Evolutionary conservation across 2,888 invertebrate species (phyloP).

Genomic region (Caenorhabditis japonica): DNA sequence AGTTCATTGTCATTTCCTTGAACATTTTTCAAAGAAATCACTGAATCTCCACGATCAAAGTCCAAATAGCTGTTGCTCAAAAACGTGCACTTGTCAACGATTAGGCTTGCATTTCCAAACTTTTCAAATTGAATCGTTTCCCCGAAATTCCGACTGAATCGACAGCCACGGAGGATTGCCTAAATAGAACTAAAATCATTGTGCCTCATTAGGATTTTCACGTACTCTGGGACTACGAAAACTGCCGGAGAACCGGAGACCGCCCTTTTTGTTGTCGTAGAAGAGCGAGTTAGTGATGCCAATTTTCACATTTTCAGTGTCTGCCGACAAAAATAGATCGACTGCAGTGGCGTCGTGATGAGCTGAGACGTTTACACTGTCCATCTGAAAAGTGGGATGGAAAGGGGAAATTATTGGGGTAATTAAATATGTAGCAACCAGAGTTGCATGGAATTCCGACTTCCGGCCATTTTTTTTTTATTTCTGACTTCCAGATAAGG

Average conservation of each 20-base stretch:
- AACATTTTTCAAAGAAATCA: constrained; percentile 24
- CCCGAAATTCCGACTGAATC: constrained; percentile 52
- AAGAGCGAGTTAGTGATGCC: constrained; percentile 32
- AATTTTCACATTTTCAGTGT: constrained; percentile 12
- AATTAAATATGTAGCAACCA: too few species aligned
- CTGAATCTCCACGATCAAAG: constrained; percentile 44
- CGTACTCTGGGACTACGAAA: constrained; percentile 21
- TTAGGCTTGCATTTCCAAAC: constrained; percentile 19
- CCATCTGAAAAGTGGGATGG: constrained; percentile 44
- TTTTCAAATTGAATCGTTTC: constrained; percentile 20
- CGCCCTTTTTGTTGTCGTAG: constrained; percentile 52
- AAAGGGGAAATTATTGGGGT: too few species aligned
- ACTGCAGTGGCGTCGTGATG: constrained; percentile 21
- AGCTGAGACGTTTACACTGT: constrained; percentile 41
- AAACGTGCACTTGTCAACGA: constrained; percentile 25
- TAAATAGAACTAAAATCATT: too few species aligned
- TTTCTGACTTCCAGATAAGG: too few species aligned
- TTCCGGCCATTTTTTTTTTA: too few species aligned
- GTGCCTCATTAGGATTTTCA: too few species aligned
- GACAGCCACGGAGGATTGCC: constrained; percentile 30
- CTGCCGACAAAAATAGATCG: constrained; percentile 12
- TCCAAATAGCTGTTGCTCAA: constrained; percentile 20
- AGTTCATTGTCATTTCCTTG: constrained; percentile 18
- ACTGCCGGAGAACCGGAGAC: constrained; percentile 26
- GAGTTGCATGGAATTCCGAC: too few species aligned